Base-by-base conservation (phyloP, 2,888 invertebrate genomes). In the Cerastis leucographa region DNA sequence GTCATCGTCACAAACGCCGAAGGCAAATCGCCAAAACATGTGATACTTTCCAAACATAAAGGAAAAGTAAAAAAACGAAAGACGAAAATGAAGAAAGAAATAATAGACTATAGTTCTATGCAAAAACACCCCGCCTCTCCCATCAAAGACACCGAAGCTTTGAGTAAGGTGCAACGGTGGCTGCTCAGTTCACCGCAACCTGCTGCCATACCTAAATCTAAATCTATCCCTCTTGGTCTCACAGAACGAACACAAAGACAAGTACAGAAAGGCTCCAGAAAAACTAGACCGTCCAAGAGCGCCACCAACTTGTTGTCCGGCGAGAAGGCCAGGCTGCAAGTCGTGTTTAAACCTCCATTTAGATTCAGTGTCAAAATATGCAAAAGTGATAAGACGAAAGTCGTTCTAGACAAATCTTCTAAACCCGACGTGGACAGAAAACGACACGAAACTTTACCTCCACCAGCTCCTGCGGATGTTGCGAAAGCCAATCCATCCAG, bases 311-410 rank as follows among this genome's bases (percentile, higher is more conserved):
- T 98, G 59, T 94, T 97, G n/a, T 95, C 97, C 64, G 96, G 97
- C 74, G 97, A 97, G 88, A 98, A 98, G 92, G 97, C 98, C 19
- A 97, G 98, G 85, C 95, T 98, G 40, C 98, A 98, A 94, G 98
- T 98, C 54, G 98, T 98, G 44, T 98, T 98, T 93, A 98, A 98
- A 92, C 98, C 98, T 71, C 98, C 98, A 19, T 98, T 98, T 94
- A 98, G 98, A 90, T 98, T 98, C 94, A 98, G 98, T 92, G 97
- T 98, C 74, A 98, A 98, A 91, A 97, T 98, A 83, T 97, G 97
- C 78, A 98, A 98, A 90, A 97, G 98, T 74, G 98, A 98, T 84
- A 98, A 98, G 92, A 97, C 97, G 19, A 97, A 97, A 94, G 97
- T 97, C 9, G 97, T 97, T 71, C 95, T 97, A 51, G 97, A 97